Evolutionary conservation across 2,113 vertebrate genomes (phyloP).

Genomic region (Grus americana): DNA sequence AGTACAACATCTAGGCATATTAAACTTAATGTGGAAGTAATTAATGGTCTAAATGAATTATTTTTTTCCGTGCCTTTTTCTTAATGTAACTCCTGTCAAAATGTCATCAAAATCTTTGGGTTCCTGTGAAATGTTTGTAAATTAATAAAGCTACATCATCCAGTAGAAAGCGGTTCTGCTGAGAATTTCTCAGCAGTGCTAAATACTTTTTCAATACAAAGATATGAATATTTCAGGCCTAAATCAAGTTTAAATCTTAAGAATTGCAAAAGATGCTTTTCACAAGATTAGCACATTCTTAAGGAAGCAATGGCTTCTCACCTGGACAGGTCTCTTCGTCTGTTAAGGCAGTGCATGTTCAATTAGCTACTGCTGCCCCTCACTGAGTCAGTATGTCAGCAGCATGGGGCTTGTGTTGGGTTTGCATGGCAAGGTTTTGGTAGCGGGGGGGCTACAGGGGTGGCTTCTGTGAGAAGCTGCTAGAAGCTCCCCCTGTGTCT

Average conservation of each 20-base stretch:
- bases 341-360: not conserved
- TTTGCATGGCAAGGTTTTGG: too few species aligned
- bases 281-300: not conserved
- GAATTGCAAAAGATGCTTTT: not conserved
- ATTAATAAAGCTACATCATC: not conserved
- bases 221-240: not conserved
- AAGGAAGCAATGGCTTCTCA: not conserved
- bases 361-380: not conserved
- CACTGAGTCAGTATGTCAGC: accelerated
- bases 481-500: too few species aligned
- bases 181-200: not conserved
- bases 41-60: not conserved
- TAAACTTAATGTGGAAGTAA: not conserved
- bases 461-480: too few species aligned
- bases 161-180: not conserved
- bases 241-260: not conserved
- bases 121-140: not conserved
- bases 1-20: not conserved
- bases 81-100: not conserved
- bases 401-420: too few species aligned
- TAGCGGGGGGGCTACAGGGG: too few species aligned
- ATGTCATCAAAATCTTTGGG: not conserved
- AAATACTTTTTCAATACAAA: not conserved
- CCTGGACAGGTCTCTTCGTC: not conserved
- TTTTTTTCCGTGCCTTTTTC: not conserved